Evolutionary conservation across 2,113 vertebrate genomes (phyloP).

Genomic region (Macaca mulatta): DNA sequence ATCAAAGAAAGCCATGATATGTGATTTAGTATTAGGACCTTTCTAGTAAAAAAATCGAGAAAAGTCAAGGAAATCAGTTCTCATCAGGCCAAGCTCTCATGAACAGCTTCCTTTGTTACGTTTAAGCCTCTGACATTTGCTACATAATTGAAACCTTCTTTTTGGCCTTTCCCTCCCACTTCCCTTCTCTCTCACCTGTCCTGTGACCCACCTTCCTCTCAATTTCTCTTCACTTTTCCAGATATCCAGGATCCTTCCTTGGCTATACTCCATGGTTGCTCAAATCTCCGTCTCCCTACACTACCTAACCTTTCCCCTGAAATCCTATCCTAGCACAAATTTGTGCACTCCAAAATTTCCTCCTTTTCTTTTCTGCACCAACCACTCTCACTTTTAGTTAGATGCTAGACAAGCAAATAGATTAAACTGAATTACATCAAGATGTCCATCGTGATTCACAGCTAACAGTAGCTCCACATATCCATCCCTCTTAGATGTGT

Average conservation of each 20-base stretch:
- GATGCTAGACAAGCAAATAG: not conserved
- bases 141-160: not conserved
- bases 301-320: not conserved
- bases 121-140: not conserved
- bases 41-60: not conserved
- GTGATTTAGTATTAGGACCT: not conserved
- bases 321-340: not conserved
- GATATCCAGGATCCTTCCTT: not conserved
- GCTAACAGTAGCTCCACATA: not conserved
- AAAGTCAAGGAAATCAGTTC: not conserved
- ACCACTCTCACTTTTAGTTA: not conserved
- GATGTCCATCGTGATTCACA: too few species aligned
- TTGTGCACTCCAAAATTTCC: not conserved
- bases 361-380: not conserved
- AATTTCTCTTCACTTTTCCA: not conserved
- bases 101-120: not conserved
- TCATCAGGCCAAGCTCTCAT: not conserved
- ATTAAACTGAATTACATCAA: not conserved
- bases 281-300: not conserved
- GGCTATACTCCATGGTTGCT: not conserved
- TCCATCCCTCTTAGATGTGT: not conserved
- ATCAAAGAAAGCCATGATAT: not conserved
- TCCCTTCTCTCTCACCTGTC: not conserved
- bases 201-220: not conserved
- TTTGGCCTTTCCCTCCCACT: not conserved